Evolutionary conservation across 1,140 invertebrate species (phyloP).

Genomic region (Mercenaria mercenaria): DNA sequence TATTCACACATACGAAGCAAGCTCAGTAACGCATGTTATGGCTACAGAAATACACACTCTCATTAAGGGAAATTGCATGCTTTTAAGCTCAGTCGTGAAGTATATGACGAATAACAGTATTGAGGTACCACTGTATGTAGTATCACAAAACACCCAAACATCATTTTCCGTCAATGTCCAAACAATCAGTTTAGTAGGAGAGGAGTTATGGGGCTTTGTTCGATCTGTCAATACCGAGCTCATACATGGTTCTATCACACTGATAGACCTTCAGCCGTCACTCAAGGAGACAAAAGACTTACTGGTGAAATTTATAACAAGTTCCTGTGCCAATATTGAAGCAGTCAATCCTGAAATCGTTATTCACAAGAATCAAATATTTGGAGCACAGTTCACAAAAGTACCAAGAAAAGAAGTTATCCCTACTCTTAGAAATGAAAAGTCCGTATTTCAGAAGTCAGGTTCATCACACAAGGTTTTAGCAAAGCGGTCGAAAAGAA

Average conservation of each 20-base stretch:
- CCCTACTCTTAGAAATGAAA: neutral
- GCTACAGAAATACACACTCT: neutral
- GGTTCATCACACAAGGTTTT: neutral
- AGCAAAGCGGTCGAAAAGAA: neutral
- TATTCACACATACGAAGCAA: neutral
- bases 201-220: conserved; percentile 51
- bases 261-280: conserved; percentile 45
- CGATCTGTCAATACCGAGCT: conserved; percentile 29
- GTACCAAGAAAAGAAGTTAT: neutral
- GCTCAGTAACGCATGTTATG: neutral
- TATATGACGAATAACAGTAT: neutral
- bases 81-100: neutral
- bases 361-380: neutral
- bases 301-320: neutral
- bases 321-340: neutral
- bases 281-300: neutral
- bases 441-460: neutral
- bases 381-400: conserved; percentile 15
- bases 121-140: neutral
- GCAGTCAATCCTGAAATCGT: neutral
- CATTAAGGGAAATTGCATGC: neutral
- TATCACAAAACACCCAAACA: conserved; percentile 32
- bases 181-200: neutral
- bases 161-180: neutral
- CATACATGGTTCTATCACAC: neutral